phyloP scores from a whole-genome alignment of 2,797 vertebrate genomes.

The Trachurus trachurus region DNA sequence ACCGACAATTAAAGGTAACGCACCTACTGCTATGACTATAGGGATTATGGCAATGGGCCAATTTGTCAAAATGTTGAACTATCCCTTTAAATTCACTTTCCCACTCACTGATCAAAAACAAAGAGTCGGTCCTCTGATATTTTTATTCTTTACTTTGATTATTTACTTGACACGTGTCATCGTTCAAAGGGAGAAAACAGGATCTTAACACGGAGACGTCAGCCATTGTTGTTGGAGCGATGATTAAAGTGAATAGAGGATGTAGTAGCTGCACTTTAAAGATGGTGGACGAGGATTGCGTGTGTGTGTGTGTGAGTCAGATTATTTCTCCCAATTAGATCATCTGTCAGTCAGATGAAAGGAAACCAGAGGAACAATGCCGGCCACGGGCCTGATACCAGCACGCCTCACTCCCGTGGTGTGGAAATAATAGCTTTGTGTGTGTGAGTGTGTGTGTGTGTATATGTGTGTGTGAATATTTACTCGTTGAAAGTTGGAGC shows the following conservation, averaged over 20 bases:
- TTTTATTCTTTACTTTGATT: too few relatives aligned
- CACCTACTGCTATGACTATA: too few relatives aligned
- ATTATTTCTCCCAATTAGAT: constrained; percentile 48
- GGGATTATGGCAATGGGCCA: too few relatives aligned
- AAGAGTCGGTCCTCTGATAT: too few relatives aligned
- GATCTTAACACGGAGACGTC: background rate
- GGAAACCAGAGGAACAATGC: constrained; percentile 7
- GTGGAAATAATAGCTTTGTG: constrained; percentile 7
- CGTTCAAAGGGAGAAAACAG: background rate
- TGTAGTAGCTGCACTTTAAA: background rate
- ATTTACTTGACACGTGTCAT: background rate
- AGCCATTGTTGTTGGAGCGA: background rate
- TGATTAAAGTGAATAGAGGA: background rate
- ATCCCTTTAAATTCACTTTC: too few relatives aligned
- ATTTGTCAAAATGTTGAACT: too few relatives aligned
- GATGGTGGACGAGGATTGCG: background rate
- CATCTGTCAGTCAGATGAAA: constrained; percentile 39
- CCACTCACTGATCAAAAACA: too few relatives aligned
- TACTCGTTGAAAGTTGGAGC: too few relatives aligned
- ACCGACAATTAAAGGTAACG: too few relatives aligned
- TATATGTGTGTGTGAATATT: too few relatives aligned
- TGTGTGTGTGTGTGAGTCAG: background rate
- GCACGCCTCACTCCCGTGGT: constrained; percentile 6
- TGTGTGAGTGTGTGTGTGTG: background rate
- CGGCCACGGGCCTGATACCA: background rate